phyloP scores from a whole-genome alignment of 2,113 vertebrate genomes.

The Cebus imitator region DNA sequence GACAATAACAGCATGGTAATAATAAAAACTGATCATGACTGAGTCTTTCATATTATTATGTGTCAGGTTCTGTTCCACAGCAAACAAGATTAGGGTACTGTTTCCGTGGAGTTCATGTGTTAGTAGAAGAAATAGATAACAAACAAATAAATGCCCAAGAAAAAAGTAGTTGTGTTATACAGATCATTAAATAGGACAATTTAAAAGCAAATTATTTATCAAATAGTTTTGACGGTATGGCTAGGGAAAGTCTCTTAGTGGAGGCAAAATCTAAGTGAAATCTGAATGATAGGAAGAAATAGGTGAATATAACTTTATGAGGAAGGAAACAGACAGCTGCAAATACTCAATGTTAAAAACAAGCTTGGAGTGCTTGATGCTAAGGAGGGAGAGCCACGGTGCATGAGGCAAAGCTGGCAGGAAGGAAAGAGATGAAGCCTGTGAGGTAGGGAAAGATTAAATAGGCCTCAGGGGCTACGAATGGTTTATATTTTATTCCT shows the following conservation, averaged over 20 bases:
- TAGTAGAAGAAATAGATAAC: not conserved
- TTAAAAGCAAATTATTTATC: not conserved
- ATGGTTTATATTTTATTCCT: not conserved
- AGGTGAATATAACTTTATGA: not conserved
- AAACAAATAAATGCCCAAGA: not conserved
- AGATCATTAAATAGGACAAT: not conserved
- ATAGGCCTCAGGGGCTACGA: not conserved
- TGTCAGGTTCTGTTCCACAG: not conserved
- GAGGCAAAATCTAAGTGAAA: not conserved
- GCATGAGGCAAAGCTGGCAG: not conserved
- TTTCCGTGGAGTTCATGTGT: not conserved
- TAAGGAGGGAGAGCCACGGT: not conserved
- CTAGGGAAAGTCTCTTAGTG: not conserved
- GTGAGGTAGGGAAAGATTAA: not conserved
- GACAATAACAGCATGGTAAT: not conserved
- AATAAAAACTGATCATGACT: not conserved
- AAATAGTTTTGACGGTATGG: not conserved
- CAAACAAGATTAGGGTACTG: not conserved
- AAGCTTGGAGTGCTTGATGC: not conserved
- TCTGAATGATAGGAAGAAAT: not conserved
- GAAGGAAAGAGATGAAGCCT: not conserved
- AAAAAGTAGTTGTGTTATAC: not conserved
- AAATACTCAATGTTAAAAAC: not conserved
- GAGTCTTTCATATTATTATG: not conserved
- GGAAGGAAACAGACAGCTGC: not conserved